Base-by-base conservation (phyloP, 2,797 vertebrate genomes). In the Acestrorhynchus altus region DNA sequence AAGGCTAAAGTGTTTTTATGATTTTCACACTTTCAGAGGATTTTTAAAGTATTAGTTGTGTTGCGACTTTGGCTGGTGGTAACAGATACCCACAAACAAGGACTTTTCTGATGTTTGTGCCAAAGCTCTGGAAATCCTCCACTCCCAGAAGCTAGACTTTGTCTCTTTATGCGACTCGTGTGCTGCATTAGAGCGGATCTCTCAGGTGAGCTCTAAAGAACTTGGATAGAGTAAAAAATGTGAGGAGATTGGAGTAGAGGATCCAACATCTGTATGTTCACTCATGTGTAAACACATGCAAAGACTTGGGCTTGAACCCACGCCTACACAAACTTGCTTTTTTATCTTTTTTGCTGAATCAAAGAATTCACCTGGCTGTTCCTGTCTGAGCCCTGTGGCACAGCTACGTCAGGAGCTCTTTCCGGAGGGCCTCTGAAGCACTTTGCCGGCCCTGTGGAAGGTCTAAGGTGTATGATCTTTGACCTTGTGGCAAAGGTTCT, bases 91-190 rank as follows among this genome's bases (percentile, higher is more conserved):
- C 20, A 26, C 64, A 68, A 52, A 51, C 44, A 59, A 24, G 39
- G 8, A 24, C 18, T 15, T 15, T 0, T 7, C 56, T 13, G 42
- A 13, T 6, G 39, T 76, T 51, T n/a, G 4, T 69, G 52, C 54
- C 28, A 60, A 31, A 12, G 28, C 65, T 76, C 47, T 54, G 42
- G 2, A 60, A 68, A 59, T 35, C 39, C n/a, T 51, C 40, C 4
- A 1, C 8, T 70, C 39, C 31, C 42, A 49, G 28, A n/a, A 39
- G 28, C 12, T 35, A 56, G 22, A n/a, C 9, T n/a, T 31, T 31
- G 22, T n/a, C 4, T 66, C 47, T 57, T 26, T 24, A 51, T 74
- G 8, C n/a, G 15, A 20, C 0, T 18, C 7, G n/a, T 42, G 72
- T 6, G 8, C 39, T 75, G 22, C 51, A 56, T 46, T 35, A 60